Evolutionary conservation across 2,113 vertebrate genomes (phyloP).

Genomic region (Notechis scutatus): DNA sequence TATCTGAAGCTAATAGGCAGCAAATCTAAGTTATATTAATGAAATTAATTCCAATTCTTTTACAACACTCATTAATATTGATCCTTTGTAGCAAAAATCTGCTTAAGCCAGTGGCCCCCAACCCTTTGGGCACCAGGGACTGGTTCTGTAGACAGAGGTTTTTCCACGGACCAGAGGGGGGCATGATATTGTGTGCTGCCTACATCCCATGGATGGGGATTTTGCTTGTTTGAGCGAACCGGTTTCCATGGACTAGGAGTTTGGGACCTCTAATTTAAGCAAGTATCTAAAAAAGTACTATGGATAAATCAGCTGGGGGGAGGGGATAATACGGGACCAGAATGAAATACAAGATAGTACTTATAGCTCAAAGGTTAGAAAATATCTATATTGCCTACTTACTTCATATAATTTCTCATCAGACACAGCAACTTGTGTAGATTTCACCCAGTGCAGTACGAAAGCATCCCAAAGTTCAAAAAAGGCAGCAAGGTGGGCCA

Average conservation of each 20-base stretch:
- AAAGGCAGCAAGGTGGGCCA: conserved; percentile 87
- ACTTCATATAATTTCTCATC: conserved; percentile 72
- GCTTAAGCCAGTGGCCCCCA: neutral
- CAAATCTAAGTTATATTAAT: no score
- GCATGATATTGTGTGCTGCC: no score
- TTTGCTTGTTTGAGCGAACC: no score
- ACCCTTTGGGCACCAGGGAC: no score
- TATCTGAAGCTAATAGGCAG: no score
- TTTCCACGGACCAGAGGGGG: no score
- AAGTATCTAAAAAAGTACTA: neutral
- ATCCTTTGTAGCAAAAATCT: neutral
- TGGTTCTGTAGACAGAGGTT: no score
- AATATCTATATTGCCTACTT: conserved; percentile 32
- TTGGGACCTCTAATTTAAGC: neutral
- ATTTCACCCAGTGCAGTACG: conserved; percentile 78
- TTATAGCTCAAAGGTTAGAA: neutral
- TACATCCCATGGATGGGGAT: no score
- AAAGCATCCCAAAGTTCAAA: conserved; percentile 87
- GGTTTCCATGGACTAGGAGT: no score
- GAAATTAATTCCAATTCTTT: no score
- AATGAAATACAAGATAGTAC: neutral
- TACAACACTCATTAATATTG: neutral
- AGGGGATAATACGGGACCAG: no score
- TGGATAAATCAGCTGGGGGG: neutral
- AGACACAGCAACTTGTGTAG: conserved; percentile 77